Base-by-base conservation (phyloP, 2,113 vertebrate genomes). In the Oryzias woworae region DNA sequence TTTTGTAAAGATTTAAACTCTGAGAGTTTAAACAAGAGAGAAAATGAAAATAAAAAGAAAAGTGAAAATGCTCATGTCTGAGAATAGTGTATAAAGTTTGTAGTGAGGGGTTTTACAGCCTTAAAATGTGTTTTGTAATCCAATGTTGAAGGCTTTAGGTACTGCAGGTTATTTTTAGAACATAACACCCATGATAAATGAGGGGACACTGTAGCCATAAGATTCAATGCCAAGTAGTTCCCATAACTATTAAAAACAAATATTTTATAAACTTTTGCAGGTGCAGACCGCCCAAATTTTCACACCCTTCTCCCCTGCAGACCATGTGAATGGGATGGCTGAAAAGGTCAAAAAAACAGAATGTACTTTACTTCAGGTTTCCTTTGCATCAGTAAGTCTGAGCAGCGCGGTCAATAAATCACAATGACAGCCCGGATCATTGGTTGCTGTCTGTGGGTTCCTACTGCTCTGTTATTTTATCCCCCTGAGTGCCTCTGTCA, bases 371-470 rank as follows among this genome's bases (percentile, higher is more conserved):
- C 80, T 65, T 14, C 20, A n/a, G 52, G 53, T 49, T 69, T 54
- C 58, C 58, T 41, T 63, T 58, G 68, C 71, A 62, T 73, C 73
- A 69, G 62, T 71, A 62, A 52, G 52, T 66, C 46, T 42, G 56
- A 60, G 12, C 67, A 7, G 45, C 4, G 53, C 50, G 41, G 69
- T 84, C 85, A 71, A 74, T 87, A 84, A 80, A 83, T 81, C 14
- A 57, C 46, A 78, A 78, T 83, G 84, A 81, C 84, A 81, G 78
- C 51, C 50, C 8, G 67, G 73, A 82, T 86, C 80, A 80, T 80
- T 60, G 60, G 75, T 53, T 71, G 48, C 53, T 53, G 62, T 77
- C 72, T 76, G 64, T 12, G 24, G 70, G 56, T 78, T 77, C 55
- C 68, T 64, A 57, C 52, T 63, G 72, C 73, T 78, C 71, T 55